A percentile compares a stretch with the other conserved stretches of the same genome.
Conservation (phyloP, 2,113 vertebrate species). For the Triplophysa tibetana region DNA sequence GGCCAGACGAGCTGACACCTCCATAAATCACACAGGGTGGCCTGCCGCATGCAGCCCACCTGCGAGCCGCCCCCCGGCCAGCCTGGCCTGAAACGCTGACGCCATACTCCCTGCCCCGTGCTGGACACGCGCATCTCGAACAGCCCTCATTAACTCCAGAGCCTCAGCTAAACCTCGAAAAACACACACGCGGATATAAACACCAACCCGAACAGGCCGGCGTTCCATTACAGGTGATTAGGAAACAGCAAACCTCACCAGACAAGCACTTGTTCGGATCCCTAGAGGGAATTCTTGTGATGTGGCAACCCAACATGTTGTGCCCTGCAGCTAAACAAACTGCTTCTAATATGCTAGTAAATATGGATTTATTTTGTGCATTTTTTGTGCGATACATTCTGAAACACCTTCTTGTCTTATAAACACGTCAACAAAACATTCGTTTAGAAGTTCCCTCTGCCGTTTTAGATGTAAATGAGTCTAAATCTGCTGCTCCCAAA, state of each 20-base stretch:
- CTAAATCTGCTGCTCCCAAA: slow-evolving; percentile 25
- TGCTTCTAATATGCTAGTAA: slow-evolving; percentile 41
- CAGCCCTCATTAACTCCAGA: slow-evolving; percentile 56
- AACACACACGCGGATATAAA: slow-evolving; percentile 44
- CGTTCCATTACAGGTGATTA: slow-evolving; percentile 52
- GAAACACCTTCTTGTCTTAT: slow-evolving; percentile 10
- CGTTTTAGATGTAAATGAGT: slow-evolving; percentile 37
- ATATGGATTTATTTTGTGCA: slow-evolving; percentile 37
- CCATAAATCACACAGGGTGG: slow-evolving; percentile 64
- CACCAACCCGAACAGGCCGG: slow-evolving; percentile 41
- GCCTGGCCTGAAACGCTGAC: slow-evolving; percentile 55
- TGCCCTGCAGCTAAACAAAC: slow-evolving; percentile 53
- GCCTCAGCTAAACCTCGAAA: slow-evolving; percentile 48
- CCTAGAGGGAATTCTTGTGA: slow-evolving; percentile 46
- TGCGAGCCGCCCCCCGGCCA: slow-evolving; percentile 54
- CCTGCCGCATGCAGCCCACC: slow-evolving; percentile 53
- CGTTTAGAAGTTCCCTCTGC: slow-evolving; percentile 18
- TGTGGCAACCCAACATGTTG: slow-evolving; percentile 47
- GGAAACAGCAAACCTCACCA: slow-evolving; percentile 54
- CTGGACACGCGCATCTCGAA: slow-evolving; percentile 53
- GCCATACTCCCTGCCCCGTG: slow-evolving; percentile 41
- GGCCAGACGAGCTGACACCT: slow-evolving; percentile 64
- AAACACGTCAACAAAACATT: slow-evolving; percentile 39
- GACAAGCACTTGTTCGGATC: slow-evolving; percentile 52
- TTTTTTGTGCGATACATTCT: slow-evolving; percentile 8